Conservation (phyloP, 2,113 vertebrate species). For the Psittacula cyanocephala region DNA sequence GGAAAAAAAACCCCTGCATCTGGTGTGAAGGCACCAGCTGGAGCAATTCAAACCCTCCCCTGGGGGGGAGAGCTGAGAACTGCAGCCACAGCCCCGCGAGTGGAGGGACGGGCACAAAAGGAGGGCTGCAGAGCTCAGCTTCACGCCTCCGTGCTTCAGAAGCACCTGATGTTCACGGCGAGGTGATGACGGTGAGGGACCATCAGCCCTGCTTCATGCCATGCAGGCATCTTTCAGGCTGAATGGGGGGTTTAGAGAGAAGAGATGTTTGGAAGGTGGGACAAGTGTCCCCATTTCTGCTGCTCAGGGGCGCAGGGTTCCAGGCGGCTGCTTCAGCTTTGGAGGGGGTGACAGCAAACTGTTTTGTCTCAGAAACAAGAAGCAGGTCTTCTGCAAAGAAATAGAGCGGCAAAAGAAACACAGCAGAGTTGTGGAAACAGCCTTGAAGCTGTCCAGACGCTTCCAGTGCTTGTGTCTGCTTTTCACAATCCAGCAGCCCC, state of each 20-base stretch:
- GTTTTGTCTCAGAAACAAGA: not conserved
- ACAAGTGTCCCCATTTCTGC: not conserved
- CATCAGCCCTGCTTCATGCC: accelerated
- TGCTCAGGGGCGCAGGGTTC: not conserved
- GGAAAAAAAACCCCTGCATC: not conserved
- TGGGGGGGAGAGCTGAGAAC: not conserved
- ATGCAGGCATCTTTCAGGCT: not conserved
- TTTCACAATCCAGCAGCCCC: not conserved
- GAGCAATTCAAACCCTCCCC: not conserved
- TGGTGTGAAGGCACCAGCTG: not conserved
- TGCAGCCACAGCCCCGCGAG: accelerated
- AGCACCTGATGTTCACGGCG: accelerated
- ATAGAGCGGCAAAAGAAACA: accelerated
- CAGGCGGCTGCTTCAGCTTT: not conserved
- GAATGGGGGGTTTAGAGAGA: not conserved
- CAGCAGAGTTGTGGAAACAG: not conserved
- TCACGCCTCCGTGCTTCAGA: not conserved
- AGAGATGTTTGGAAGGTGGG: accelerated
- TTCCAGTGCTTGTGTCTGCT: not conserved
- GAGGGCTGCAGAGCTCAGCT: not conserved
- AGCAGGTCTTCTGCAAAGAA: not conserved
- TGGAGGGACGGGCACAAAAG: not conserved
- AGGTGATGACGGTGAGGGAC: not conserved
- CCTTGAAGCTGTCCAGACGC: not conserved
- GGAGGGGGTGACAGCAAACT: too few relatives aligned